Percentiles rank a stretch among this genome's conserved stretches.
Evolutionary conservation across 2,888 invertebrate genomes (phyloP).

Genomic region (Acronicta leporina): DNA sequence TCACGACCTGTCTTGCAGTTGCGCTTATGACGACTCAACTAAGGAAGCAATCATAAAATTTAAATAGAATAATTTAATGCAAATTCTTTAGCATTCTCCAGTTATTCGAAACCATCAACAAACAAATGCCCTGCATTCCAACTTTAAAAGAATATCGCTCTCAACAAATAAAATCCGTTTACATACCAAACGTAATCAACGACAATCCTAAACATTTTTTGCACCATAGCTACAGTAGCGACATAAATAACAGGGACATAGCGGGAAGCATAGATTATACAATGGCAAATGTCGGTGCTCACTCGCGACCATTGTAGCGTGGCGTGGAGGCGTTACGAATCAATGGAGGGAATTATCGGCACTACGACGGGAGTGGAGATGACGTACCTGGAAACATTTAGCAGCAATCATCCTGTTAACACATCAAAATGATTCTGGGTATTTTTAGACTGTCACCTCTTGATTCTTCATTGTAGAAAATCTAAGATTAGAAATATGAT

Average conservation of each 20-base stretch:
- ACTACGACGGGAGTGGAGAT: constrained; percentile 70
- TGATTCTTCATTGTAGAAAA: not conserved
- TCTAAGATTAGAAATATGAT: too few relatives aligned
- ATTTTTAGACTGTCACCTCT: constrained; percentile 1
- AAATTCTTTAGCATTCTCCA: too few relatives aligned
- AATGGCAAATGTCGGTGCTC: constrained; percentile 88
- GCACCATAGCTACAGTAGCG: constrained; percentile 56
- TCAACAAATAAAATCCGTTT: constrained; percentile 48
- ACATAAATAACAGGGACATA: constrained; percentile 82
- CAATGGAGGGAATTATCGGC: constrained; percentile 89
- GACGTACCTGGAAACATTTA: constrained; percentile 40
- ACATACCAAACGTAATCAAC: constrained; percentile 53
- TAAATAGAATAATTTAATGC: too few relatives aligned
- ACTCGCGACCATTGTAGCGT: constrained; percentile 88
- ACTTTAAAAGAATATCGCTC: constrained; percentile 49
- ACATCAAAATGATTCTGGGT: constrained; percentile 4
- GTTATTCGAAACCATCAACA: not conserved
- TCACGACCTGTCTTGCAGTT: too few relatives aligned
- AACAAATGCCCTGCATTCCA: constrained; percentile 34
- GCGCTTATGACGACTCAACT: too few relatives aligned
- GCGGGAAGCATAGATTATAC: constrained; percentile 84
- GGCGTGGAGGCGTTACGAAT: constrained; percentile 89
- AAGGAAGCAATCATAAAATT: too few relatives aligned
- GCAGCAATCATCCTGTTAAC: constrained; percentile 38
- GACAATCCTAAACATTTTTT: constrained; percentile 56